phyloP scores from a whole-genome alignment of 2,888 invertebrate species.

The Calliopum simillimum region DNA sequence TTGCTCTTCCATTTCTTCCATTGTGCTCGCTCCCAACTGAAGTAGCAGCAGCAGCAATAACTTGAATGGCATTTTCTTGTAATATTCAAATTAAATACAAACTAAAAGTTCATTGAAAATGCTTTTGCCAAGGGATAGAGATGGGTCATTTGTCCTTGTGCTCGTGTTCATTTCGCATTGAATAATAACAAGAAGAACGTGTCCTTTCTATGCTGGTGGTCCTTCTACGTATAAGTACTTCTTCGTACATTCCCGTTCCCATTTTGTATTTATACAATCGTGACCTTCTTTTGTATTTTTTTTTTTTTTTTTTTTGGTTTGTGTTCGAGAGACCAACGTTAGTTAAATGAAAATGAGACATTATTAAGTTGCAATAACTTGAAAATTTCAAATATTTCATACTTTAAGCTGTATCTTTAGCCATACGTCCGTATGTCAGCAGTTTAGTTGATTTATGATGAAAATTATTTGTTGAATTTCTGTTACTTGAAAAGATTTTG shows the following conservation, averaged over 20 bases:
- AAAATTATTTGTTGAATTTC: too few relatives aligned
- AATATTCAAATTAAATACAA: slow-evolving; percentile 22
- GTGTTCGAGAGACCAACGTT: too few relatives aligned
- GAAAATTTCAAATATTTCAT: too few relatives aligned
- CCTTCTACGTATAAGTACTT: not conserved
- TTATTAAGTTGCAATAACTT: slow-evolving; percentile 10
- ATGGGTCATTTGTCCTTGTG: not conserved
- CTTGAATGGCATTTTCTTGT: not conserved
- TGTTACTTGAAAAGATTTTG: too few relatives aligned
- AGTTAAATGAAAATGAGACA: too few relatives aligned
- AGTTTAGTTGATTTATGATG: too few relatives aligned
- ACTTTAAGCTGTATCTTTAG: too few relatives aligned
- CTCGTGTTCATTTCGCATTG: not conserved
- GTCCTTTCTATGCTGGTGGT: not conserved
- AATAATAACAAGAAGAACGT: slow-evolving; percentile 1
- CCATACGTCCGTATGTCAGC: too few relatives aligned
- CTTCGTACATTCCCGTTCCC: not conserved
- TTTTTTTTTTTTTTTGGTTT: too few relatives aligned
- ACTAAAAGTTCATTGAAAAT: not conserved
- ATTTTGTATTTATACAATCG: slow-evolving; percentile 5
- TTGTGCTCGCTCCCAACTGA: too few relatives aligned
- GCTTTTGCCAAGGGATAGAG: not conserved
- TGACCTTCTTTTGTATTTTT: not conserved
- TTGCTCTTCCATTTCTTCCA: too few relatives aligned
- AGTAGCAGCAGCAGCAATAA: too few relatives aligned